These are phyloP conservation scores for Cydia strobilella DNA, from an alignment of 1,140 invertebrate species.

Conservation along the genomic window DNA sequence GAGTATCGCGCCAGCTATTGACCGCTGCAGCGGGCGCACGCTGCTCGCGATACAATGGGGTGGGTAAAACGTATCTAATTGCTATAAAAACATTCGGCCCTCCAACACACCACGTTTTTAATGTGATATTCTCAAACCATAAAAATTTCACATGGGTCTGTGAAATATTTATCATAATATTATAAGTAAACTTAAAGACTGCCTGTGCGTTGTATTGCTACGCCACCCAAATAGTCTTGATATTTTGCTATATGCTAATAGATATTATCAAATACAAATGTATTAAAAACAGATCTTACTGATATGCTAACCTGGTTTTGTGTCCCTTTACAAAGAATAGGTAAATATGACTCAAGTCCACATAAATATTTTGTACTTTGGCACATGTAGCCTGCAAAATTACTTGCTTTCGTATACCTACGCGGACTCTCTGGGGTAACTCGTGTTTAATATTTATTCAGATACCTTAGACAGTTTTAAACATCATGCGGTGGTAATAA, in stretches of 20 bases:
- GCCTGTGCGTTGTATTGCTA: constrained; percentile 47
- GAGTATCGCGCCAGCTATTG: constrained; percentile 49
- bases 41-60: constrained; percentile 58
- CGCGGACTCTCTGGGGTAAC: too few species aligned
- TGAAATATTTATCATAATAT: constrained; percentile 80
- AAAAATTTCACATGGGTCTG: constrained; percentile 77
- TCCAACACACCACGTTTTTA: constrained; percentile 74
- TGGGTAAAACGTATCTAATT: constrained; percentile 75
- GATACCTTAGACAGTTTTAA: too few species aligned
- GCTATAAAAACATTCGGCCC: constrained; percentile 73
- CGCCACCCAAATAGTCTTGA: constrained; percentile 50
- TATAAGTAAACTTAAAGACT: constrained; percentile 77
- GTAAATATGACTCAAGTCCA: too few species aligned
- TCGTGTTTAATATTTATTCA: too few species aligned
- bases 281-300: background rate
- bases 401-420: too few species aligned
- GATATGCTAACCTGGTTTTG: background rate
- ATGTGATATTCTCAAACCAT: constrained; percentile 78
- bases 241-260: constrained; percentile 35
- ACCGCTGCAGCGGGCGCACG: constrained; percentile 60
- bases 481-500: too few species aligned
- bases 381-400: too few species aligned
- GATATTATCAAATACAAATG: background rate
- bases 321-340: too few species aligned
- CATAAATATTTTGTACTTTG: too few species aligned